Evolutionary conservation across 2,797 vertebrate species (phyloP).

Genomic region (Mormyrops boulengeri): DNA sequence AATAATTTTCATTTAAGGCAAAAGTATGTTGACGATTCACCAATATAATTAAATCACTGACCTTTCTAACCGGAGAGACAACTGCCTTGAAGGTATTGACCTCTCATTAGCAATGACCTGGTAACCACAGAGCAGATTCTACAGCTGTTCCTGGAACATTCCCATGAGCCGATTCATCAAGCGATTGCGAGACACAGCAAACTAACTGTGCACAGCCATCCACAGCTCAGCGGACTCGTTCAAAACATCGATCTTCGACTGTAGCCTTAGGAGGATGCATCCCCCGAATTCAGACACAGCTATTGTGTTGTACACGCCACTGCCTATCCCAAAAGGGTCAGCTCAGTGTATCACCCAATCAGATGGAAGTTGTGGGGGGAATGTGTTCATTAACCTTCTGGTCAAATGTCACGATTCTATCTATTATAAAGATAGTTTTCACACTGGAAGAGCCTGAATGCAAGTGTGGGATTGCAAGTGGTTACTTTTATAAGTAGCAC

Average conservation of each 20-base stretch:
- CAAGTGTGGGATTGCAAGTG: neutral
- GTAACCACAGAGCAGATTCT: neutral
- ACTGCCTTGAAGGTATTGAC: neutral
- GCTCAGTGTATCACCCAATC: neutral
- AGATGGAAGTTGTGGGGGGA: neutral
- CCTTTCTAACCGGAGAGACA: neutral
- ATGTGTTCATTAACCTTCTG: neutral
- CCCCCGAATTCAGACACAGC: too few species aligned
- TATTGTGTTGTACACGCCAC: neutral
- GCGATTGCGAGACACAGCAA: neutral
- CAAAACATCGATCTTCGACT: neutral
- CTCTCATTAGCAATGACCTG: neutral
- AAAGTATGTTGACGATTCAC: neutral
- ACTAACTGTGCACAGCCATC: neutral
- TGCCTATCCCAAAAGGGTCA: neutral
- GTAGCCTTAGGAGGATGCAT: too few species aligned
- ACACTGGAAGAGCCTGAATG: too few species aligned
- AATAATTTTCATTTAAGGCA: neutral
- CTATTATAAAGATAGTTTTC: too few species aligned
- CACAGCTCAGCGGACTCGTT: neutral
- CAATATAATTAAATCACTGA: neutral
- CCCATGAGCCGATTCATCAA: neutral
- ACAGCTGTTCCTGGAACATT: neutral
- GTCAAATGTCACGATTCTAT: too few species aligned
- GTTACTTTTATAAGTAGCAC: neutral